phyloP scores from a whole-genome alignment of 2,888 invertebrate genomes.

The Drosophila neotestacea region DNA sequence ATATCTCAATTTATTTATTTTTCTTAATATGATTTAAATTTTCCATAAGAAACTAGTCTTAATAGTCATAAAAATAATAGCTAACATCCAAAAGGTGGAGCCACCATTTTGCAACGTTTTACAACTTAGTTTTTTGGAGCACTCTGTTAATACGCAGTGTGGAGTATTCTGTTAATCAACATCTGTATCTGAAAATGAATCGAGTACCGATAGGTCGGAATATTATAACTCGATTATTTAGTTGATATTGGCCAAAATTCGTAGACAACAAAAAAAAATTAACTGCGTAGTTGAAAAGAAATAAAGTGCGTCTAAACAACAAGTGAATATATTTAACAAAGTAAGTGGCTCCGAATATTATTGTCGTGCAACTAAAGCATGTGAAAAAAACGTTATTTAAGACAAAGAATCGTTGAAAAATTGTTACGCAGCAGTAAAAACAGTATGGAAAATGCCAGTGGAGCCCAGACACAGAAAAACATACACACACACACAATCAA shows the following conservation, averaged over 20 bases:
- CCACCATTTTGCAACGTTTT: too few relatives aligned
- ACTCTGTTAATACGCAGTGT: constrained; percentile 1
- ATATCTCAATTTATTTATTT: too few relatives aligned
- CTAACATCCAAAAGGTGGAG: too few relatives aligned
- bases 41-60: too few relatives aligned
- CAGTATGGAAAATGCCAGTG: constrained; percentile 68
- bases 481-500: constrained; percentile 27
- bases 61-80: too few relatives aligned
- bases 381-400: background rate
- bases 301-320: constrained; percentile 39
- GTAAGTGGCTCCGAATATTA: constrained; percentile 40
- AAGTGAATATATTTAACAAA: constrained; percentile 21
- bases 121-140: background rate
- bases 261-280: constrained; percentile 63
- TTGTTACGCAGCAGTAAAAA: constrained; percentile 71
- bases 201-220: too few relatives aligned
- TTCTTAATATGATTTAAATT: too few relatives aligned
- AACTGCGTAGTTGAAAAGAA: constrained; percentile 69
- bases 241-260: constrained; percentile 28
- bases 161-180: constrained; percentile 7
- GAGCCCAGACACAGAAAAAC: constrained; percentile 61
- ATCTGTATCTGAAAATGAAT: background rate
- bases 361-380: background rate
- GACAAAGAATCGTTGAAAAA: constrained; percentile 22
- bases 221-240: too few relatives aligned